Evolutionary conservation across 2,113 vertebrate genomes (phyloP).

Genomic region (Lagenorhynchus albirostris): DNA sequence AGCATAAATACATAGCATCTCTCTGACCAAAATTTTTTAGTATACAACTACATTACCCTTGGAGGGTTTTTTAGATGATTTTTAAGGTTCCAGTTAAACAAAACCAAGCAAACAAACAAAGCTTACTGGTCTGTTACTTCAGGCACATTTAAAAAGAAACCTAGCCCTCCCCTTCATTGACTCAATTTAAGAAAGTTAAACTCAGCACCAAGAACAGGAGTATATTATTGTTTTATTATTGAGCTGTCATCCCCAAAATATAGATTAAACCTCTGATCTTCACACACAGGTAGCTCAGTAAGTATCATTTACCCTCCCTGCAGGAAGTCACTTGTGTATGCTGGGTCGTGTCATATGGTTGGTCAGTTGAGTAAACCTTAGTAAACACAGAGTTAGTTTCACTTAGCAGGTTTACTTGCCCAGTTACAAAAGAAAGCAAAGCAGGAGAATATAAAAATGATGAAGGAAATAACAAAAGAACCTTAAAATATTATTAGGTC

Average conservation of each 20-base stretch:
- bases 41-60: not conserved
- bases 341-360: not conserved
- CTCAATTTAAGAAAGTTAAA: constrained; percentile 15
- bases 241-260: not conserved
- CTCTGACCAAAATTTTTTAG: not conserved
- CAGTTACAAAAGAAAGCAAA: not conserved
- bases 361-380: not conserved
- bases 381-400: not conserved
- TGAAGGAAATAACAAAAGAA: not conserved
- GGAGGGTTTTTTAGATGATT: not conserved
- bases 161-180: not conserved
- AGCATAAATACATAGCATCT: not conserved
- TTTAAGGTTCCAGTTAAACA: not conserved
- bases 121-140: not conserved
- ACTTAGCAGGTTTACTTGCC: not conserved
- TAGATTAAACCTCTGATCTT: not conserved
- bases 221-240: not conserved
- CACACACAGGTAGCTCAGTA: not conserved
- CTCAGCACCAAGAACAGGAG: not conserved
- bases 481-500: not conserved
- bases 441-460: not conserved
- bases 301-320: accelerated
- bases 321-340: not conserved
- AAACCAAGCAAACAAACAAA: not conserved
- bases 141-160: not conserved